Evolutionary conservation across 2,113 vertebrate genomes (phyloP), one percentile per base, ranked within the genome.

Genomic region (Myodes glareolus): DNA sequence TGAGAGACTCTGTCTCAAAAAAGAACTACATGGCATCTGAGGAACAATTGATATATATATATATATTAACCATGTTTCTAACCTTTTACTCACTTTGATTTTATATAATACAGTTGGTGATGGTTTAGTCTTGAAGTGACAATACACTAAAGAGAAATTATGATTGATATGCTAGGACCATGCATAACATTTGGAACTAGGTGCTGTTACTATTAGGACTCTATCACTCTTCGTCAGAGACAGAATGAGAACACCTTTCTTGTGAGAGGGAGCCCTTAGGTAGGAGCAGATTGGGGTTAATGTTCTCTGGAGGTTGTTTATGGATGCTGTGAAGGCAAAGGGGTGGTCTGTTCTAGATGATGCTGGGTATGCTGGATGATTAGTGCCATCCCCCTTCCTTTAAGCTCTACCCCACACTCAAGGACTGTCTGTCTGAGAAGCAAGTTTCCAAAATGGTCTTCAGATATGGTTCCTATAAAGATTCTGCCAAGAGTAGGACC

Each of bases 321-420:
- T 61, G 4, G 16, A 17, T 88, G 11, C 39, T 47, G 0, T 68
- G 5, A 29, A 23, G 2, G 4, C 16, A 55, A 23, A 5, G 3
- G 5, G 1, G 0, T 36, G 12, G 1, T 33, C 47, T 50, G 14
- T 86, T 19, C 55, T 72, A 14, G 29, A 7, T 17, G 13, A 1
- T 25, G 42, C 33, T 16, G 0, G 0, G 4, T 58, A 58, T 81
- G 52, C 17, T 58, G 11, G 3, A 7, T 5, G 2, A 14, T 97
- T 11, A 12, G 1, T 0, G 11, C 50, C 2, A 4, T 10, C 4
- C 11, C 12, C 29, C 4, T 61, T 13, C 50, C 33, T 21, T n/a
- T 13, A 45, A 31, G 12, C 9, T 85, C 29, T 33, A 27, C 4
- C 12, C 19, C 55, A 7, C 2, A 67, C 10, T 14, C 33, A 31